Evolutionary conservation across 2,797 vertebrate species (phyloP).

Genomic region (Setipinna tenuifilis): DNA sequence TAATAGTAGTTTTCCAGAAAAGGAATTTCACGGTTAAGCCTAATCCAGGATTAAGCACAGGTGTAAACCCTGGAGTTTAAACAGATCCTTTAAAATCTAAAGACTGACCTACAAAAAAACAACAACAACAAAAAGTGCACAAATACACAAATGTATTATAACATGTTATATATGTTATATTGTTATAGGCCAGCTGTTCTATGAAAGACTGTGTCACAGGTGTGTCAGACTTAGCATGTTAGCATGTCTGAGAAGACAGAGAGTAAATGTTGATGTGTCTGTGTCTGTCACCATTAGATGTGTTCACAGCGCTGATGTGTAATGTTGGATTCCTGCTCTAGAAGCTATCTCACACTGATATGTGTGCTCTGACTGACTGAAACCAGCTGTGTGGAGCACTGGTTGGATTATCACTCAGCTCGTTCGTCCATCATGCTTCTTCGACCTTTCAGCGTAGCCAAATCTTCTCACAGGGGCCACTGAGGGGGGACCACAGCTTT

Average conservation of each 20-base stretch:
- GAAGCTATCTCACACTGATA: background rate
- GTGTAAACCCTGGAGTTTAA: background rate
- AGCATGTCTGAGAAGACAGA: too few relatives aligned
- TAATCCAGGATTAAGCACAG: conserved; percentile 19
- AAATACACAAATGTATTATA: too few relatives aligned
- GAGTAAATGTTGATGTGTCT: too few relatives aligned
- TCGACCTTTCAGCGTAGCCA: background rate
- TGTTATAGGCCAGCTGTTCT: too few relatives aligned
- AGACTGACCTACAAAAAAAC: background rate
- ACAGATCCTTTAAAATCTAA: background rate
- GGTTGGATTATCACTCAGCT: background rate
- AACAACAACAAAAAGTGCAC: background rate
- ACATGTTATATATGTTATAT: too few relatives aligned
- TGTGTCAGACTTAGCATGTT: too few relatives aligned
- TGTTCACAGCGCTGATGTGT: background rate
- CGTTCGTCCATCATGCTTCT: background rate
- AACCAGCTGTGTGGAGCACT: background rate
- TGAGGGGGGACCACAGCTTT: background rate
- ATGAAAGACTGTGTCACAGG: too few relatives aligned
- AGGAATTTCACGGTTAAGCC: background rate
- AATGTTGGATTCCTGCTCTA: background rate
- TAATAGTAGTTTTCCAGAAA: background rate
- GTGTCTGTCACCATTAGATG: background rate
- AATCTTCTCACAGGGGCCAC: background rate
- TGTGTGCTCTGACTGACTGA: background rate